phyloP scores from a whole-genome alignment of 2,888 invertebrate genomes.

The Embidobia sp. region DNA sequence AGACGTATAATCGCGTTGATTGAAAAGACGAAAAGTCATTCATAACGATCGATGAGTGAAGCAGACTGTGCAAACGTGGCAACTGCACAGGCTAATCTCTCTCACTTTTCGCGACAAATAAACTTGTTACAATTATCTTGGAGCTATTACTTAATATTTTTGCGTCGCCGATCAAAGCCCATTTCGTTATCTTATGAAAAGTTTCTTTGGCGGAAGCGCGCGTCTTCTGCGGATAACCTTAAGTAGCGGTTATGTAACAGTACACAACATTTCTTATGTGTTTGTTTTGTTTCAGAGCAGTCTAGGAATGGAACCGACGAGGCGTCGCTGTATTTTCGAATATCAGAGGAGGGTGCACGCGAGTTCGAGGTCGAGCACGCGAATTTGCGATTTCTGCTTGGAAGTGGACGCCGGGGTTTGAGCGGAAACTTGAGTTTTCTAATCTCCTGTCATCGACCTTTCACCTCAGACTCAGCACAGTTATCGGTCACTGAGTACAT shows the following conservation, averaged over 20 bases:
- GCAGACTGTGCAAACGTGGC: not conserved
- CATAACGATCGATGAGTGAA: constrained; percentile 14
- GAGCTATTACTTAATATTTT: constrained; percentile 38
- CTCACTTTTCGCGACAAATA: constrained; percentile 46
- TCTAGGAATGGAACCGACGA: constrained; percentile 67
- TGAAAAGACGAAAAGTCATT: constrained; percentile 12
- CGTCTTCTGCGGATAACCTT: constrained; percentile 37
- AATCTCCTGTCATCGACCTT: constrained; percentile 77
- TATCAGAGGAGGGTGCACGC: constrained; percentile 17
- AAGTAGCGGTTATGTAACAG: constrained; percentile 36
- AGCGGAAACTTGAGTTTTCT: constrained; percentile 73
- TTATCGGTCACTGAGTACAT: constrained; percentile 62
- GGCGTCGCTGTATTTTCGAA: constrained; percentile 33
- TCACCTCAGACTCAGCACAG: constrained; percentile 58
- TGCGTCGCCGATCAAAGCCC: constrained; percentile 43
- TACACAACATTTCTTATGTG: constrained; percentile 41
- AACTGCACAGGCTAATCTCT: constrained; percentile 5
- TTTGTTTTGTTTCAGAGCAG: constrained; percentile 71
- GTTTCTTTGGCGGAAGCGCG: constrained; percentile 32
- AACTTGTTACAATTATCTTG: constrained; percentile 50
- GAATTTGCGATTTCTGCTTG: constrained; percentile 81
- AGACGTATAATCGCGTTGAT: too few relatives aligned
- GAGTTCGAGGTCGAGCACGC: constrained; percentile 80
- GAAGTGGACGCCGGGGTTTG: constrained; percentile 53
- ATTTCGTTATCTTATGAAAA: constrained; percentile 35